Percentiles rank a stretch among this genome's conserved stretches.
phyloP scores from a whole-genome alignment of 1,140 invertebrate genomes.

The Nautilus pompilius region DNA sequence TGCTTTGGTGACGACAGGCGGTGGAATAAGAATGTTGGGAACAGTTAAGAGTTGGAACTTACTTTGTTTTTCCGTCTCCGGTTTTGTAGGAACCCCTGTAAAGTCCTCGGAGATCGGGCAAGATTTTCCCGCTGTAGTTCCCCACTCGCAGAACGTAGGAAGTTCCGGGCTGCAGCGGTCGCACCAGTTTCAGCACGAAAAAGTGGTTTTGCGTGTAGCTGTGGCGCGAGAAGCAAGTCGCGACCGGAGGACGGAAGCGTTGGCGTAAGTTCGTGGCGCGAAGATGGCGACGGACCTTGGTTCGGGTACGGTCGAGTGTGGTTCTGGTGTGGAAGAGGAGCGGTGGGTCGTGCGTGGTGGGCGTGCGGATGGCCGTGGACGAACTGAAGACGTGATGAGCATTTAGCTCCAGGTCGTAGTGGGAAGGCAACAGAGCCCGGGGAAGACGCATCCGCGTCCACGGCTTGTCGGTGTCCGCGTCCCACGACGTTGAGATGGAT shows the following conservation, averaged over 20 bases:
- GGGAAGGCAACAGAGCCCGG: constrained; percentile 19
- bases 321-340: constrained; percentile 26
- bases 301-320: not conserved
- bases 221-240: constrained; percentile 9
- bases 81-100: constrained; percentile 35
- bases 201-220: constrained; percentile 18
- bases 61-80: constrained; percentile 24
- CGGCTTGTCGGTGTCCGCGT: not conserved
- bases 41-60: no score
- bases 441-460: constrained; percentile 30
- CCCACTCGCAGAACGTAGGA: constrained; percentile 23
- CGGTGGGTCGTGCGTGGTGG: constrained; percentile 24
- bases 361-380: constrained; percentile 23
- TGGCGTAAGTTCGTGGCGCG: no score
- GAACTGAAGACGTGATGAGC: constrained; percentile 29
- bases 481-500: not conserved
- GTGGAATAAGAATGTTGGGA: not conserved
- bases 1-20: not conserved
- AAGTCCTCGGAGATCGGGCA: constrained; percentile 27
- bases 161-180: constrained; percentile 10
- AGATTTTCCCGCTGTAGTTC: constrained; percentile 21
- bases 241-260: no score
- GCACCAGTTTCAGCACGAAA: constrained; percentile 22
- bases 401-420: constrained; percentile 27
- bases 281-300: not conserved